Evolutionary conservation across 2,113 vertebrate species (phyloP).

Genomic region (Ctenodactylus gundi): DNA sequence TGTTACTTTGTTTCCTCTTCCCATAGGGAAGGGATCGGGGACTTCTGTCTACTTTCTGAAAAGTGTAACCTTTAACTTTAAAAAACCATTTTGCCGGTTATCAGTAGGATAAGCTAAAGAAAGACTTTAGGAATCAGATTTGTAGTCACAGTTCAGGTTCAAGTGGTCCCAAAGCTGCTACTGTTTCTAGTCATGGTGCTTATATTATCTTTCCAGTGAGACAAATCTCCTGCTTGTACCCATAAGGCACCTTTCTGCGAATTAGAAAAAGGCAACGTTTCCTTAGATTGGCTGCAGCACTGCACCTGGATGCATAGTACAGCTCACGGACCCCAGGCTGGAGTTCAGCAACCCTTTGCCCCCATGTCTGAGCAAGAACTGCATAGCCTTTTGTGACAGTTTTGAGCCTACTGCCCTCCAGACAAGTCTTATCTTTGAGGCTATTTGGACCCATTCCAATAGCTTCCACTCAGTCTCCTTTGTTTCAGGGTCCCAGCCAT

Average conservation of each 20-base stretch:
- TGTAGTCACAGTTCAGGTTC: not conserved
- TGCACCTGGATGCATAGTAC: not conserved
- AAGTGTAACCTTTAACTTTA: too few species aligned
- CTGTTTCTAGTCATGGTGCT: not conserved
- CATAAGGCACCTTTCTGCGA: not conserved
- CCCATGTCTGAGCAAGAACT: not conserved
- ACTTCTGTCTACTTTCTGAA: too few species aligned
- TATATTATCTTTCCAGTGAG: not conserved
- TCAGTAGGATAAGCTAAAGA: not conserved
- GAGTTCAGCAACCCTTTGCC: not conserved
- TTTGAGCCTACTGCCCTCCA: slow-evolving; percentile 17
- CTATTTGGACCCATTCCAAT: slow-evolving; percentile 36
- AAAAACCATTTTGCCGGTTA: too few species aligned
- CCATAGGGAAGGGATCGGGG: too few species aligned
- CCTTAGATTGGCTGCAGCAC: not conserved
- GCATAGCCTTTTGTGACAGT: not conserved
- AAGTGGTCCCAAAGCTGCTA: not conserved
- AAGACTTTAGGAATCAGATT: not conserved
- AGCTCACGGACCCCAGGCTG: not conserved
- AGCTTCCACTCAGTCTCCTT: slow-evolving; percentile 60
- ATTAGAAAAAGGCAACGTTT: slow-evolving; percentile 9
- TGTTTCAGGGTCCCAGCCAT: slow-evolving; percentile 39
- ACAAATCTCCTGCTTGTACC: not conserved
- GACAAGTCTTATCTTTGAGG: slow-evolving; percentile 16
- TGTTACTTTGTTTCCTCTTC: too few species aligned